phyloP scores from a whole-genome alignment of 1,140 invertebrate species.

The Drosophila setifemur region DNA sequence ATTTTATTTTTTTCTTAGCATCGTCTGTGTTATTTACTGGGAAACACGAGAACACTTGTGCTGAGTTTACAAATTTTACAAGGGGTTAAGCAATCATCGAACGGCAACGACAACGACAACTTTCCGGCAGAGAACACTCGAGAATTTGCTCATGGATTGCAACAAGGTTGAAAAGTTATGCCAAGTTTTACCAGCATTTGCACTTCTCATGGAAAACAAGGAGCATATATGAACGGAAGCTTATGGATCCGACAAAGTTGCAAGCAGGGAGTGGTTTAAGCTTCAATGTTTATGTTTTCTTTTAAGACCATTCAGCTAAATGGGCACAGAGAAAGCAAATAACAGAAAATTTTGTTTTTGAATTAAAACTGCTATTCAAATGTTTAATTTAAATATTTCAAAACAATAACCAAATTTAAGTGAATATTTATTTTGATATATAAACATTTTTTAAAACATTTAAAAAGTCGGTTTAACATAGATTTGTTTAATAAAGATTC shows the following conservation, averaged over 20 bases:
- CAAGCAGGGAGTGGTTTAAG: not conserved
- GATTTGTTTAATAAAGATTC: too few relatives aligned
- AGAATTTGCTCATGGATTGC: conserved; percentile 8
- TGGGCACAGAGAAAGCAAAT: too few relatives aligned
- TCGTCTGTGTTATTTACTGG: not conserved
- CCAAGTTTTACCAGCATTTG: not conserved
- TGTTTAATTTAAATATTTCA: too few relatives aligned
- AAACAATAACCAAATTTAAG: too few relatives aligned
- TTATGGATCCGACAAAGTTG: conserved; percentile 8
- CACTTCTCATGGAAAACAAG: not conserved
- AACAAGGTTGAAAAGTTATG: conserved; percentile 17
- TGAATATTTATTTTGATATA: too few relatives aligned
- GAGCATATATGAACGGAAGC: not conserved
- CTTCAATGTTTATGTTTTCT: not conserved
- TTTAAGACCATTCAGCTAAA: not conserved
- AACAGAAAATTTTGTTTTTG: too few relatives aligned
- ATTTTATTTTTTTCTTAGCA: not conserved
- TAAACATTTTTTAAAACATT: too few relatives aligned
- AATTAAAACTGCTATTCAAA: too few relatives aligned
- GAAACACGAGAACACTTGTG: conserved; percentile 10
- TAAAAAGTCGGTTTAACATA: too few relatives aligned
- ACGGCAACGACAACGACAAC: conserved; percentile 9
- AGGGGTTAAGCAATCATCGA: conserved; percentile 18
- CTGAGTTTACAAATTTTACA: conserved; percentile 12
- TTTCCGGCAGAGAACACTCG: conserved; percentile 1